Conservation (phyloP, 1,140 invertebrate genomes). For the Campoletis sonorensis region DNA sequence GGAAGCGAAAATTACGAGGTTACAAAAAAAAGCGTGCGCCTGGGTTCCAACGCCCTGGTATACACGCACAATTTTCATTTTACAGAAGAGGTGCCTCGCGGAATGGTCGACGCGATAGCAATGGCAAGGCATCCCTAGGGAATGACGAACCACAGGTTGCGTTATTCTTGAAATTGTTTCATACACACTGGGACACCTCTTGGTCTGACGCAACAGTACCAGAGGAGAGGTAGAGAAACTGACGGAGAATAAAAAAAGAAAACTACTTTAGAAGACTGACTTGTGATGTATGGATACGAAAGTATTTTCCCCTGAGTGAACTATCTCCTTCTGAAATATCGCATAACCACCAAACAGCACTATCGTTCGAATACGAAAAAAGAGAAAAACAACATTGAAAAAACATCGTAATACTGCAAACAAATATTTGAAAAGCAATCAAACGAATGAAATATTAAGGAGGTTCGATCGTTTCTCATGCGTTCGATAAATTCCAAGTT, state of each 20-base stretch:
- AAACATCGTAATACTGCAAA: no score
- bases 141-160: not conserved
- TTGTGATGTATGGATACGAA: not conserved
- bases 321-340: not conserved
- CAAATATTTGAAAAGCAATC: no score
- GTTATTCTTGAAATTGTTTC: slow-evolving; percentile 9
- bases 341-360: not conserved
- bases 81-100: not conserved
- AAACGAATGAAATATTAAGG: no score
- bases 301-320: not conserved
- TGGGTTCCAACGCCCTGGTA: not conserved
- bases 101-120: not conserved
- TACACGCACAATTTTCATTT: not conserved
- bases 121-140: not conserved
- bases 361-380: not conserved
- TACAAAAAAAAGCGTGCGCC: not conserved
- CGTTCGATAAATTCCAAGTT: no score
- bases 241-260: not conserved
- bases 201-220: not conserved
- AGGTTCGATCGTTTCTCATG: no score
- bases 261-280: not conserved
- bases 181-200: not conserved
- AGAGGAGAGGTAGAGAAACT: not conserved
- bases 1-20: not conserved
- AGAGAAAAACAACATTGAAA: no score